Evolutionary conservation across 2,888 invertebrate genomes (phyloP), one percentile per base, ranked within the genome.

Genomic region (Lasioglossum marginatum): DNA sequence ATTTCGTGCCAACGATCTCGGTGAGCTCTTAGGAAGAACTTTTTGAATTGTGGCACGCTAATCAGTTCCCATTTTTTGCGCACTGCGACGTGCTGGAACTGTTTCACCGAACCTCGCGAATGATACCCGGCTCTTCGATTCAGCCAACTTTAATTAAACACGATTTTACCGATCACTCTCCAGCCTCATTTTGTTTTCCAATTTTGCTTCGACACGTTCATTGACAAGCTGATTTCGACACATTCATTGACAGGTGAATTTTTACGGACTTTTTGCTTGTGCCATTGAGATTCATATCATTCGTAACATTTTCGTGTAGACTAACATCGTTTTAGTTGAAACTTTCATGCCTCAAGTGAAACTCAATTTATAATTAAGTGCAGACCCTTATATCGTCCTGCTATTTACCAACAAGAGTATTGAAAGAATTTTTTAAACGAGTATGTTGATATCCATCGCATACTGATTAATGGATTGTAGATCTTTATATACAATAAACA

Each of bases 1-100:
- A 92, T 91, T 82, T 82, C 76, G 80, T 88, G 91, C 91, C 90
- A 92, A 91, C 89, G 89, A 91, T 82, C 88, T 79, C 68, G 66
- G 82, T 68, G 81, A 84, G 74, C 88, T 88, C 88, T 88, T 79
- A 85, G 81, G 82, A 87, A 79, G 89, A 92, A 89, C 89, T 91
- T 90, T 89, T 88, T 79, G 87, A 89, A 89, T 87, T 87, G 84
- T 83, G 84, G 82, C 88, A 89, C 89, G 87, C 88, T 92, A 91
- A 92, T 92, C 90, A 88, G 87, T 86, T 79, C 86, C 74, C 43
- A 27, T 79, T 85, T 79, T 77, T 82, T 82, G 77, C 78, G 80
- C 76, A 81, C 80, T 81, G 78, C 80, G 72, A 74, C 79, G 85
- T 40, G 72, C 79, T n/a, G 43, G 34, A 43, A 19, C 73, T 70